A percentile compares a stretch with the other conserved stretches of the same genome.
Evolutionary conservation across 1,140 invertebrate genomes (phyloP).

Genomic region (Drepana arcuata): DNA sequence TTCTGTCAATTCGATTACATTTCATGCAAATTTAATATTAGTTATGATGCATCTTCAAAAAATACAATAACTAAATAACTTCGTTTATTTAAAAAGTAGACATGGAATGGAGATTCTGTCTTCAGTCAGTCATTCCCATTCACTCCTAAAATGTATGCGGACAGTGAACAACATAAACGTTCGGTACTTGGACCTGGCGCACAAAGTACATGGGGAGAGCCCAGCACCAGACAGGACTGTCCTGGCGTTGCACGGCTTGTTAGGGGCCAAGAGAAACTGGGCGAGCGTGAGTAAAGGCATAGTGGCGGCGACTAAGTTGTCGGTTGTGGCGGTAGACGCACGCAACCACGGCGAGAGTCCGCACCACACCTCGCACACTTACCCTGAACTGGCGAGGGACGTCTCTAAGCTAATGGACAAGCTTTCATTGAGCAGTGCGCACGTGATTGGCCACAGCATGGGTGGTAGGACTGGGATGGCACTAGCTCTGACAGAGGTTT

Average conservation of each 20-base stretch:
- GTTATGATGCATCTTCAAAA: too few species aligned
- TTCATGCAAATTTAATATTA: too few species aligned
- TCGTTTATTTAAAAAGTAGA: too few species aligned
- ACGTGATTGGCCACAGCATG: slow-evolving; percentile 92
- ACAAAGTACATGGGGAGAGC: slow-evolving; percentile 60
- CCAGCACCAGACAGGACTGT: slow-evolving; percentile 71
- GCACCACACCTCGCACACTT: slow-evolving; percentile 80
- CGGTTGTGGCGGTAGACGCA: slow-evolving; percentile 81
- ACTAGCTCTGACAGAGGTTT: slow-evolving; percentile 79
- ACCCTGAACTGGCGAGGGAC: slow-evolving; percentile 82
- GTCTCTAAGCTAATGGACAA: slow-evolving; percentile 76
- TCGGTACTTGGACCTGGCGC: slow-evolving; percentile 71
- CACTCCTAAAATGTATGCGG: neutral
- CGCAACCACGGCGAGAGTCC: slow-evolving; percentile 95
- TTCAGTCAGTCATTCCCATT: neutral
- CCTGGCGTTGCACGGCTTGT: slow-evolving; percentile 88
- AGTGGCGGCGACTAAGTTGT: slow-evolving; percentile 12
- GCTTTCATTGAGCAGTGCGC: slow-evolving; percentile 75
- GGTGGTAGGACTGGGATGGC: slow-evolving; percentile 90
- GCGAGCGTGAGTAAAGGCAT: slow-evolving; percentile 38
- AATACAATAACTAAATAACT: too few species aligned
- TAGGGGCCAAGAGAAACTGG: slow-evolving; percentile 92
- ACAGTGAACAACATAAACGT: neutral
- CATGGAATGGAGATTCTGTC: slow-evolving; percentile 20
- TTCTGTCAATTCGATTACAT: too few species aligned